phyloP scores from a whole-genome alignment of 2,888 invertebrate genomes.

The Lasioglossum vierecki region DNA sequence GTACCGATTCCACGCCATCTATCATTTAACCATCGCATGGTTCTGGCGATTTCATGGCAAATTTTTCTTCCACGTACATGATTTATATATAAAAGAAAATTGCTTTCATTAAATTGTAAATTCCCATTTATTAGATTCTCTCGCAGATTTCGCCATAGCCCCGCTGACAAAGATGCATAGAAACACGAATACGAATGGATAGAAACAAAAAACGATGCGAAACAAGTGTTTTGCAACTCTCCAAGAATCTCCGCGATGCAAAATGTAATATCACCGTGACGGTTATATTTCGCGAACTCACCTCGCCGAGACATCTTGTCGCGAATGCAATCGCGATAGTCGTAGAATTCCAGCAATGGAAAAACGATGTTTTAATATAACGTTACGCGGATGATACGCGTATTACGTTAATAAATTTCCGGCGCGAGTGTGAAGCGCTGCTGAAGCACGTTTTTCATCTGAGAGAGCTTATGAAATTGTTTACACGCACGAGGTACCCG shows the following conservation, averaged over 20 bases:
- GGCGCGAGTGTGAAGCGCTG: conserved; percentile 1
- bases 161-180: neutral
- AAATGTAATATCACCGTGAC: neutral
- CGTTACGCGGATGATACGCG: neutral
- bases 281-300: neutral
- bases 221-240: neutral
- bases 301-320: neutral
- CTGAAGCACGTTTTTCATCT: conserved; percentile 37
- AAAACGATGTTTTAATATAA: conserved; percentile 1
- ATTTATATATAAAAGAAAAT: too few relatives aligned
- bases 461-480: conserved; percentile 26
- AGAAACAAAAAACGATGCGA: neutral
- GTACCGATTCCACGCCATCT: neutral
- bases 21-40: neutral
- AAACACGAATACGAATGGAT: neutral
- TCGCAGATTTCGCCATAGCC: neutral
- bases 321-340: neutral
- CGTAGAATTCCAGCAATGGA: neutral
- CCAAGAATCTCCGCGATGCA: neutral
- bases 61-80: too few relatives aligned
- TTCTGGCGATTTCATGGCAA: neutral
- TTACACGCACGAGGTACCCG: conserved; percentile 29
- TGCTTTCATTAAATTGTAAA: neutral
- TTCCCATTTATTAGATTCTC: neutral
- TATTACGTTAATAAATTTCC: conserved; percentile 25